Evolutionary conservation across 2,797 vertebrate species (phyloP), one percentile per base, ranked within the genome.

Genomic region (Eupleurogrammus muticus): DNA sequence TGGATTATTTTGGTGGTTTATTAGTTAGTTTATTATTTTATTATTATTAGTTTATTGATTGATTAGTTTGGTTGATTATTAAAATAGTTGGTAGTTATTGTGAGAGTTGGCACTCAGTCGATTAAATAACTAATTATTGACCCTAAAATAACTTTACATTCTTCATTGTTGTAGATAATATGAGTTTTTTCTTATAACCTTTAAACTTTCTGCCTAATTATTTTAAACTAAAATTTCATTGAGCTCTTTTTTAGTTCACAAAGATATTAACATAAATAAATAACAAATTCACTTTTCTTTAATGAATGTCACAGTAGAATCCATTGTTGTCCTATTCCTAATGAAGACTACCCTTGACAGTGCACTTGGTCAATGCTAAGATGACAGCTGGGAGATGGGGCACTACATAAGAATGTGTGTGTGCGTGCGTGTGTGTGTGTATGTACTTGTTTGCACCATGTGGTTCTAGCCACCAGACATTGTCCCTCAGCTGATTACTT

Each of bases 351-450:
- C 34, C 61, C 46, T 82, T 77, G 76, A 74, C 74, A 48, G 21
- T 70, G 46, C 21, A 77, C 56, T 72, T 73, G 51, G 35, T 58
- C 48, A 47, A 58, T 44, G 10, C n/a, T 62, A 54, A 40, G n/a
- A 63, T 60, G 84, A 90, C 92, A 93, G 89, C 90, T 92, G 90
- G 81, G 82, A 87, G 77, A 92, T 73, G 75, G 55, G 80, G 75
- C 73, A 75, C 36, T 48, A 47, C 52, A 72, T 67, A n/a, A n/a
- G n/a, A n/a, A n/a, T 64, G 56, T 57, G 14, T 73, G 40, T 59
- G 36, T 63, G 21, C 55, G 62, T 54, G 46, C 34, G 28, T 58
- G 54, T 51, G 68, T 84, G 77, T 61, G 73, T 68, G 62, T 6
- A 28, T 28, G 28, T 28, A 6, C 6, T 28, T 28, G 28, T 28